Percentiles rank a stretch among this genome's conserved stretches.
Evolutionary conservation across 2,888 invertebrate genomes (phyloP).

Genomic region (Acanthopleura granulata): DNA sequence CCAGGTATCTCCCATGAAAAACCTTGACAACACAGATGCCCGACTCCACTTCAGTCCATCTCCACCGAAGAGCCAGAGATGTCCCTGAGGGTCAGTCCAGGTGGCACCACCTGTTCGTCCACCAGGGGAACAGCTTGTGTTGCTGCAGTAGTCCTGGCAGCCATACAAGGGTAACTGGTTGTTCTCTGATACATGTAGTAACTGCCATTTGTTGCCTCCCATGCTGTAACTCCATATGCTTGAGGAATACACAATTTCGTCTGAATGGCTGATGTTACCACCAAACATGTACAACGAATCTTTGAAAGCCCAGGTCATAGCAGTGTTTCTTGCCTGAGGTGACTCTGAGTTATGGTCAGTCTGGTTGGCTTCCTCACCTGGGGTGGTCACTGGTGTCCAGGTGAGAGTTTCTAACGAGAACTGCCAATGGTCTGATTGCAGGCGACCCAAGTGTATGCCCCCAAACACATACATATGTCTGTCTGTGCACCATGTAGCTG

Average conservation of each 20-base stretch:
- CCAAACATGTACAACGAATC: conserved; percentile 49
- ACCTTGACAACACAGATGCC: background rate
- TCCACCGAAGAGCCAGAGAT: conserved; percentile 21
- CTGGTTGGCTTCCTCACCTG: background rate
- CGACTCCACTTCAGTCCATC: conserved; percentile 8
- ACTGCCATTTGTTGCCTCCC: background rate
- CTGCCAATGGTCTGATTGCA: conserved; percentile 23
- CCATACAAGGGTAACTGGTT: background rate
- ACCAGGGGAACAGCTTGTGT: background rate
- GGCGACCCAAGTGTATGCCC: conserved; percentile 30
- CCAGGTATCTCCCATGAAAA: background rate
- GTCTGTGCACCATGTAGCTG: conserved; percentile 50
- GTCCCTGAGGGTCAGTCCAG: conserved; percentile 17
- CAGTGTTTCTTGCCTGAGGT: conserved; percentile 14
- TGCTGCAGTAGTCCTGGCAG: too few species aligned
- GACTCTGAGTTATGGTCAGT: background rate
- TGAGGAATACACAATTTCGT: background rate
- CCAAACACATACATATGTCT: conserved; percentile 48
- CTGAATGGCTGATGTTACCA: conserved; percentile 37
- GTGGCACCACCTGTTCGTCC: background rate
- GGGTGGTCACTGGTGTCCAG: conserved; percentile 12
- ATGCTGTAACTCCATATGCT: conserved; percentile 2
- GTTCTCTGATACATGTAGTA: background rate
- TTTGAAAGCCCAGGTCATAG: conserved; percentile 14
- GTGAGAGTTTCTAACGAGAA: conserved; percentile 18